phyloP scores from a whole-genome alignment of 35 echinoderm and acorn worm genomes.

The Acanthaster planci region DNA sequence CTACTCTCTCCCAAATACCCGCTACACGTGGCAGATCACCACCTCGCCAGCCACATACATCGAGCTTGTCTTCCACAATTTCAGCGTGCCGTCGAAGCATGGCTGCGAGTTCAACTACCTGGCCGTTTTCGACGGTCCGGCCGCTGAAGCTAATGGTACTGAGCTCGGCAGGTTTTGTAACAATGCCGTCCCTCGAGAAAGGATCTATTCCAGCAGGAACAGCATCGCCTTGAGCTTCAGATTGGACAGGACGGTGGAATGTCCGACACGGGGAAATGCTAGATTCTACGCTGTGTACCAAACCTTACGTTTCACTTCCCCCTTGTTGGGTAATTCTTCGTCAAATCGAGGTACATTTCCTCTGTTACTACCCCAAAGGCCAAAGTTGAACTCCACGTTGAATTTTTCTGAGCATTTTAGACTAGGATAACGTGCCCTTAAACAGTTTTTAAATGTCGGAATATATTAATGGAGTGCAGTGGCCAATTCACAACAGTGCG shows the following conservation, averaged over 20 bases:
- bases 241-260: not conserved
- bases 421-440: too few species aligned
- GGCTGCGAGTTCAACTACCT: constrained; percentile 27
- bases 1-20: not conserved
- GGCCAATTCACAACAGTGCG: too few species aligned
- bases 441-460: too few species aligned
- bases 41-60: constrained; percentile 55
- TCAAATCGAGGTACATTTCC: not conserved
- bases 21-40: constrained; percentile 59
- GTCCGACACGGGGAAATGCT: not conserved
- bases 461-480: too few species aligned
- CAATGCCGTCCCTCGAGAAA: not conserved
- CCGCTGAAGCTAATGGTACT: not conserved
- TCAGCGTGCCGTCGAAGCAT: constrained; percentile 48
- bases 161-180: constrained; percentile 39
- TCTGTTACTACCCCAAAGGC: too few species aligned
- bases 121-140: constrained; percentile 4
- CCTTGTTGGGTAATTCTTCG: not conserved
- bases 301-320: not conserved
- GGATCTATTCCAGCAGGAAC: constrained; percentile 39
- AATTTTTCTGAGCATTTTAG: too few species aligned
- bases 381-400: too few species aligned
- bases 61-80: constrained; percentile 44
- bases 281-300: constrained; percentile 62
- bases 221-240: constrained; percentile 27